phyloP scores from a whole-genome alignment of 2,888 invertebrate species.

The Ormyrus pomaceus region DNA sequence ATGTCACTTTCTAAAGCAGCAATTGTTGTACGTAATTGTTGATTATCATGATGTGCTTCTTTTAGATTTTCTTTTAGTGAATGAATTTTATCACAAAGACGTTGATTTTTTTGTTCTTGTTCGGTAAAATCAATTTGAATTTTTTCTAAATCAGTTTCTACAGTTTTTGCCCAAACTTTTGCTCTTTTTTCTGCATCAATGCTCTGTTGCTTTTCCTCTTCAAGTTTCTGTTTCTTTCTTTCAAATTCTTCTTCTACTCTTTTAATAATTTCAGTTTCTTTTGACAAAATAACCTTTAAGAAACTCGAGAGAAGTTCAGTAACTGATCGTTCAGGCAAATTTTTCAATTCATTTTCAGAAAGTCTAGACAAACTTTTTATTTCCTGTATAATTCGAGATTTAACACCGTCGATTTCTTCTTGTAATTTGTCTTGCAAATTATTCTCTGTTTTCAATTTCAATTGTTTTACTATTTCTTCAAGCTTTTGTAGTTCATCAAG shows the following conservation, averaged over 20 bases:
- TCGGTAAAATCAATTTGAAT: conserved; percentile 63
- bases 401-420: conserved; percentile 42
- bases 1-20: conserved; percentile 64
- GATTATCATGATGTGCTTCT: conserved; percentile 64
- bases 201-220: conserved; percentile 44
- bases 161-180: conserved; percentile 63
- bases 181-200: conserved; percentile 65
- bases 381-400: conserved; percentile 65
- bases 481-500: too few species aligned
- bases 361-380: conserved; percentile 62
- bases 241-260: conserved; percentile 59
- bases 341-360: conserved; percentile 25
- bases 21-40: conserved; percentile 63
- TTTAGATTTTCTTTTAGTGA: conserved; percentile 61
- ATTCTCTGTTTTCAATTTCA: too few species aligned
- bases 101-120: conserved; percentile 58
- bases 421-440: too few species aligned
- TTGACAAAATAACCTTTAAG: too few species aligned
- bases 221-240: conserved; percentile 60
- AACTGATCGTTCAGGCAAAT: conserved; percentile 58
- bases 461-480: too few species aligned
- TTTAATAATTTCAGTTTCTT: conserved; percentile 58
- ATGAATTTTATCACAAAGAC: conserved; percentile 16
- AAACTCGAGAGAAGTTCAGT: neutral
- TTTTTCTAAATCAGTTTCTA: conserved; percentile 69